Conservation (phyloP, 2,113 vertebrate species). For the Leucopsar rothschildi region DNA sequence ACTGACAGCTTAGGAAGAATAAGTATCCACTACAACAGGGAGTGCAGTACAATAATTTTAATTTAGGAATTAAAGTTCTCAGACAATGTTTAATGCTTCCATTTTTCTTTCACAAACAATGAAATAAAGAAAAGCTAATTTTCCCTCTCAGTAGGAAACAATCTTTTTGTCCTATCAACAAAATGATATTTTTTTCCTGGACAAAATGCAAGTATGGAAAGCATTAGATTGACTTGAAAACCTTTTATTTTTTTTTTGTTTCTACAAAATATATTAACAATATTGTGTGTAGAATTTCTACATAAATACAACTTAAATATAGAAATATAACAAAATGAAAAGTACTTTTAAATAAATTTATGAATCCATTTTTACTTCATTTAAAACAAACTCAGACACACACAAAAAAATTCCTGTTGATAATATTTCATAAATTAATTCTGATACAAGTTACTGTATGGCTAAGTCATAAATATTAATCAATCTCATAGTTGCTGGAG, state of each 20-base stretch:
- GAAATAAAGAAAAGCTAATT: neutral
- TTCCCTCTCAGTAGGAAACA: neutral
- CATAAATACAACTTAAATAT: neutral
- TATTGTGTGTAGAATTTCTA: neutral
- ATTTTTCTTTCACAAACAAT: neutral
- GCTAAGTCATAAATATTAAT: neutral
- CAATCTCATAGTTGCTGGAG: neutral
- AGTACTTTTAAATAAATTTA: neutral
- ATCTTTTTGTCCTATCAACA: neutral
- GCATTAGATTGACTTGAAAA: neutral
- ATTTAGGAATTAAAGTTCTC: neutral
- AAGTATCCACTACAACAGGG: neutral
- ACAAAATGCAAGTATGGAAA: neutral
- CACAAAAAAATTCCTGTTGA: neutral
- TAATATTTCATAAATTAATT: neutral
- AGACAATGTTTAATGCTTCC: neutral
- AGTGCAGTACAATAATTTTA: neutral
- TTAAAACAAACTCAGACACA: neutral
- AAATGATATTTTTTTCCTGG: neutral
- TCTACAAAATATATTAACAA: fast-evolving
- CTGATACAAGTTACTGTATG: neutral
- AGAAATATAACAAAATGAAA: neutral
- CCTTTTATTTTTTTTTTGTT: too few relatives aligned
- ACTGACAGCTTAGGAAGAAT: neutral
- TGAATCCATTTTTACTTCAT: neutral